phyloP scores from a whole-genome alignment of 2,797 vertebrate genomes.

The Craterocephalus amniculus region DNA sequence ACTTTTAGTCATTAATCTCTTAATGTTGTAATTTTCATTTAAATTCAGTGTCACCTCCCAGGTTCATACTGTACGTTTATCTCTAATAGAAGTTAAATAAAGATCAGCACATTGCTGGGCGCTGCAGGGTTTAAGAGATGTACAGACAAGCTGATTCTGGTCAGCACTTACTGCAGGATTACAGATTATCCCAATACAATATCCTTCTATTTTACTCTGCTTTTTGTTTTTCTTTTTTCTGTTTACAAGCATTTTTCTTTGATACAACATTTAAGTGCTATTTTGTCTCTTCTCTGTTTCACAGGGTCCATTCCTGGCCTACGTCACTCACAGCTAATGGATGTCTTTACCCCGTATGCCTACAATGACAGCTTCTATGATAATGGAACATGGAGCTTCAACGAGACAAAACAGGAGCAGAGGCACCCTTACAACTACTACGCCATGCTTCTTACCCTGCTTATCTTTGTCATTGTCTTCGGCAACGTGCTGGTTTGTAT shows the following conservation, averaged over 20 bases:
- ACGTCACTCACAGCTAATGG: slow-evolving; percentile 88
- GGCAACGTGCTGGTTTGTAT: slow-evolving; percentile 98
- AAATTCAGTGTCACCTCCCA: background rate
- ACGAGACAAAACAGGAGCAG: slow-evolving; percentile 80
- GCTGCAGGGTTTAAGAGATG: slow-evolving; percentile 13
- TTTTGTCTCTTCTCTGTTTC: slow-evolving; percentile 31
- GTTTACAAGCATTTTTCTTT: slow-evolving; percentile 3
- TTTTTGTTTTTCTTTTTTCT: background rate
- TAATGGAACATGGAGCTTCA: slow-evolving; percentile 87
- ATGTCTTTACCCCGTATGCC: slow-evolving; percentile 92
- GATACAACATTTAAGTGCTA: slow-evolving; percentile 11
- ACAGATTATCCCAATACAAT: background rate
- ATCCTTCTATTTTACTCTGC: background rate
- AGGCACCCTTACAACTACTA: slow-evolving; percentile 96
- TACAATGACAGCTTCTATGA: slow-evolving; percentile 87
- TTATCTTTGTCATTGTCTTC: slow-evolving; percentile 97
- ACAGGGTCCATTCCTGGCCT: slow-evolving; percentile 77
- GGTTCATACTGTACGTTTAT: background rate
- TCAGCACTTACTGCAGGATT: slow-evolving; percentile 13
- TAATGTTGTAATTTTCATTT: slow-evolving; percentile 1
- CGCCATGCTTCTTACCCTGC: slow-evolving; percentile 94
- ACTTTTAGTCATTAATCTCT: background rate
- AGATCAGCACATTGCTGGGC: slow-evolving; percentile 3
- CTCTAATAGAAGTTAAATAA: slow-evolving; percentile 2
- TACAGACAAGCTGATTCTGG: slow-evolving; percentile 8